Evolutionary conservation across 2,113 vertebrate genomes (phyloP).

Genomic region (Smithornis capensis): DNA sequence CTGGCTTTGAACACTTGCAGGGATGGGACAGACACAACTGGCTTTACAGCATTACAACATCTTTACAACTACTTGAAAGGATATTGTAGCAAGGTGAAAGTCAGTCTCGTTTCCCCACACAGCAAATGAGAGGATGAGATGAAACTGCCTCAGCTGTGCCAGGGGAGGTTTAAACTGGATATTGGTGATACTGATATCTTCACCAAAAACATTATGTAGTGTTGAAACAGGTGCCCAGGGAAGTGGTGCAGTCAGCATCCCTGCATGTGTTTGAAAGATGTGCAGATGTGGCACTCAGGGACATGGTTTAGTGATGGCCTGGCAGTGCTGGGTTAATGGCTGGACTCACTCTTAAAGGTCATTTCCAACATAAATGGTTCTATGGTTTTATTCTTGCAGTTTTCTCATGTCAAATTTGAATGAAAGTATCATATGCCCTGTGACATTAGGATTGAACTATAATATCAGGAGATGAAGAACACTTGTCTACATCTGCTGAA

Average conservation of each 20-base stretch:
- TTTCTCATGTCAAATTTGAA: not conserved
- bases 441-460: not conserved
- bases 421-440: not conserved
- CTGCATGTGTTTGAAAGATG: not conserved
- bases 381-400: not conserved
- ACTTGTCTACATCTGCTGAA: not conserved
- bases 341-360: rapidly evolving
- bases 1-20: not conserved
- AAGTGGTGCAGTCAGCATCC: not conserved
- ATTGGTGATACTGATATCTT: not conserved
- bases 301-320: not conserved
- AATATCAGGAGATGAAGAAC: not conserved
- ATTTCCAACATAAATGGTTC: not conserved
- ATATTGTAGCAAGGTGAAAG: not conserved
- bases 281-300: not conserved
- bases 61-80: not conserved
- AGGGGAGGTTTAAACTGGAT: not conserved
- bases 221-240: not conserved
- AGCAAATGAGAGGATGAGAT: not conserved
- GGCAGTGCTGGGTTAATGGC: not conserved
- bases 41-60: not conserved
- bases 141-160: rapidly evolving
- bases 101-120: not conserved
- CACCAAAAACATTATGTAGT: rapidly evolving
- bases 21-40: too few relatives aligned